These are phyloP conservation scores for Pimephales promelas DNA, from an alignment of 2,113 vertebrate species.

Conservation along the genomic window DNA sequence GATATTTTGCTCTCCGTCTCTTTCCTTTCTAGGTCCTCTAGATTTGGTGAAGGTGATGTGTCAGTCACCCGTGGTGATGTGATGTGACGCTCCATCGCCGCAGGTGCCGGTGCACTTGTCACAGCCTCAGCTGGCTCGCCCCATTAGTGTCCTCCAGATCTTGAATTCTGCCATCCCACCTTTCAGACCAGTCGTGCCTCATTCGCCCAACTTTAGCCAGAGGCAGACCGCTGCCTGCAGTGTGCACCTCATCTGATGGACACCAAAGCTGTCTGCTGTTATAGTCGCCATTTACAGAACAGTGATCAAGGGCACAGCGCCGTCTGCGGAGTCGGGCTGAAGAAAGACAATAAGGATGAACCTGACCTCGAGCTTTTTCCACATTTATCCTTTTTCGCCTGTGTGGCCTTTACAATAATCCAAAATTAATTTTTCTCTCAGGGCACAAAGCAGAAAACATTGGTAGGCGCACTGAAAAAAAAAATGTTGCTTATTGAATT, in stretches of 20 bases:
- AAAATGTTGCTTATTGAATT: not conserved
- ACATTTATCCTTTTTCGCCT: slow-evolving; percentile 15
- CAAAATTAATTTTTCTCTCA: not conserved
- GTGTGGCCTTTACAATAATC: slow-evolving; percentile 17
- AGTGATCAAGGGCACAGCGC: slow-evolving; percentile 5
- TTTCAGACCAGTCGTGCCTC: slow-evolving; percentile 25
- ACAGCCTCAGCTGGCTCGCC: slow-evolving; percentile 20
- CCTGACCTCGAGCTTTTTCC: slow-evolving; percentile 21
- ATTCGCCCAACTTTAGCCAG: not conserved
- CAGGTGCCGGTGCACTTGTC: slow-evolving; percentile 46
- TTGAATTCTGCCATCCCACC: not conserved
- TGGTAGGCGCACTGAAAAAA: not conserved
- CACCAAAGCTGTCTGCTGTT: slow-evolving; percentile 11
- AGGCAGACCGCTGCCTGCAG: not conserved
- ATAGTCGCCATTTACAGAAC: slow-evolving; percentile 17
- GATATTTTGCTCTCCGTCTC: slow-evolving; percentile 7
- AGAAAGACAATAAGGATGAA: slow-evolving; percentile 19
- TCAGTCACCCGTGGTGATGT: slow-evolving; percentile 40
- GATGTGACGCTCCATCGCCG: slow-evolving; percentile 43
- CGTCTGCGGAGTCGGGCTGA: not conserved
- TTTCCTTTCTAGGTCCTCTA: slow-evolving; percentile 9
- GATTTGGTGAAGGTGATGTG: slow-evolving; percentile 51
- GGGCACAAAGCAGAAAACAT: not conserved
- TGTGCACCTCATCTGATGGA: slow-evolving; percentile 18
- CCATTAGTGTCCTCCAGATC: slow-evolving; percentile 25